phyloP scores from a whole-genome alignment of 2,888 invertebrate genomes.

The Oligia fasciuncula region DNA sequence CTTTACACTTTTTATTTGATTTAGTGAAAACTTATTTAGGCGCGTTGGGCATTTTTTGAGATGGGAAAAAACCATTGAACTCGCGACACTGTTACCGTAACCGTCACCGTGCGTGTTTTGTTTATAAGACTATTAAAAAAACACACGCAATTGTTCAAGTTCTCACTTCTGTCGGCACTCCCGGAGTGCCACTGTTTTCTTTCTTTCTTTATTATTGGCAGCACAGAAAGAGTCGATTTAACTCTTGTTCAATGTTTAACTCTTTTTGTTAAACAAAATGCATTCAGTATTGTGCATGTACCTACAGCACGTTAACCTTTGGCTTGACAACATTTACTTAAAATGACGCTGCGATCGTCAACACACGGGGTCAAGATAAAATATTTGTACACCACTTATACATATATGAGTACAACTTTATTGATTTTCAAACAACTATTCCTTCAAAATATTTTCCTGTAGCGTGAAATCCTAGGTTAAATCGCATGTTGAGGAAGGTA shows the following conservation, averaged over 20 bases:
- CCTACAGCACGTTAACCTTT: neutral
- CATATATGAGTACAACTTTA: neutral
- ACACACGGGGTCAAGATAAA: neutral
- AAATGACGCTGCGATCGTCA: neutral
- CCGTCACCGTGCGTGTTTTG: no score
- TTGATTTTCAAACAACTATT: neutral
- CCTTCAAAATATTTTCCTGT: no score
- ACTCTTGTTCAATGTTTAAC: neutral
- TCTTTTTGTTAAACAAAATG: neutral
- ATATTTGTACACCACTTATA: neutral
- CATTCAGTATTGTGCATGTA: neutral
- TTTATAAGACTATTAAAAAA: no score
- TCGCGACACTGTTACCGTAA: no score
- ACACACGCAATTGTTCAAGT: no score
- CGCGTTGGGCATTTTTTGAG: no score
- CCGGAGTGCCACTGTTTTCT: no score
- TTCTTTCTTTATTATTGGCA: no score
- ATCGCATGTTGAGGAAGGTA: neutral
- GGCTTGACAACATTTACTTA: neutral
- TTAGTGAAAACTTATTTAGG: no score
- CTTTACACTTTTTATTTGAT: no score
- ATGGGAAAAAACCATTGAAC: no score
- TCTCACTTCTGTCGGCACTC: no score
- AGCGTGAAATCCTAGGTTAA: neutral
- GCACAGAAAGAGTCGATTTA: neutral